phyloP scores from a whole-genome alignment of 2,888 invertebrate genomes.

The Drepana falcataria region DNA sequence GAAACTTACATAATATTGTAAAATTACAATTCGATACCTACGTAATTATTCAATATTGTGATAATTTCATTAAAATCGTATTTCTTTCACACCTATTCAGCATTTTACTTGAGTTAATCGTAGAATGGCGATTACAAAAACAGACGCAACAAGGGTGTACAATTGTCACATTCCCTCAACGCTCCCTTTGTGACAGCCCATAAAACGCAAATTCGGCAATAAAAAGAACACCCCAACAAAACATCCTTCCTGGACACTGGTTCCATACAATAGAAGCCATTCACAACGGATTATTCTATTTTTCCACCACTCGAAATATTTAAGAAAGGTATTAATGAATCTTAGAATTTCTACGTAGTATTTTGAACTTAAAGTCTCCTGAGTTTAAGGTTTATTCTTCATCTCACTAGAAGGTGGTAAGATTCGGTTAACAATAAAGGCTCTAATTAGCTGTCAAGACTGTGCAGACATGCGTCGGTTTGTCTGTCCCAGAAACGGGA shows the following conservation, averaged over 20 bases:
- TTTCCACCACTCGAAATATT: slow-evolving; percentile 72
- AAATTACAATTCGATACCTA: no score
- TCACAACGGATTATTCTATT: slow-evolving; percentile 75
- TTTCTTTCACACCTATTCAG: slow-evolving; percentile 6
- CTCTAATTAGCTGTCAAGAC: slow-evolving; percentile 76
- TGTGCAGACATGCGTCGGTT: slow-evolving; percentile 48
- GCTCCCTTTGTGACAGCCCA: slow-evolving; percentile 64
- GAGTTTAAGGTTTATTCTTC: slow-evolving; percentile 30
- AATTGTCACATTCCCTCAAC: slow-evolving; percentile 63
- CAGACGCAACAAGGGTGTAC: slow-evolving; percentile 48
- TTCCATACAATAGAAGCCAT: slow-evolving; percentile 72
- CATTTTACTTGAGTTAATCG: slow-evolving; percentile 24
- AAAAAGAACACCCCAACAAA: slow-evolving; percentile 72
- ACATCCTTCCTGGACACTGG: slow-evolving; percentile 77
- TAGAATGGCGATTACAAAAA: slow-evolving; percentile 34
- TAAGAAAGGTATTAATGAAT: slow-evolving; percentile 72
- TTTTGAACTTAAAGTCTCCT: slow-evolving; percentile 36
- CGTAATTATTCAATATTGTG: not conserved
- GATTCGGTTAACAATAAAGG: slow-evolving; percentile 73
- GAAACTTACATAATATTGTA: no score
- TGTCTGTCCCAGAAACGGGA: slow-evolving; percentile 68
- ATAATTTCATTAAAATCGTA: not conserved
- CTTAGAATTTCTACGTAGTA: slow-evolving; percentile 30
- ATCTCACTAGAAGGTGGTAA: slow-evolving; percentile 40
- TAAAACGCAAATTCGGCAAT: slow-evolving; percentile 78